Percentiles rank a stretch among this genome's conserved stretches.
phyloP scores from a whole-genome alignment of 2,797 vertebrate genomes.

The Syngnathus rostellatus region DNA sequence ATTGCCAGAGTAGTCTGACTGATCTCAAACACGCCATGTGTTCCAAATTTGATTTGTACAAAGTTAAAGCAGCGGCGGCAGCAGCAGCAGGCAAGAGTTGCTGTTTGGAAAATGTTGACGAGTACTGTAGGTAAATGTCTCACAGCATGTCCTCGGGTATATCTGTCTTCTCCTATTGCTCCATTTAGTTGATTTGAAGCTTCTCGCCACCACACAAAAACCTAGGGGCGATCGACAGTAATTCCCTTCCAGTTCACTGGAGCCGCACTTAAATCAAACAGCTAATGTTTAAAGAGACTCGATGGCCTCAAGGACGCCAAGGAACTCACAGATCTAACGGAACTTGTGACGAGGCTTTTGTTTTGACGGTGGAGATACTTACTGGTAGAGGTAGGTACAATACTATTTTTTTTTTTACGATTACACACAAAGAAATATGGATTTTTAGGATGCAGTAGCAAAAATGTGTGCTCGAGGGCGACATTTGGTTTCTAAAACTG shows the following conservation, averaged over 20 bases:
- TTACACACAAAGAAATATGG: neutral
- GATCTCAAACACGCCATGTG: constrained; percentile 49
- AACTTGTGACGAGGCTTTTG: constrained; percentile 39
- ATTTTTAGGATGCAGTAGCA: neutral
- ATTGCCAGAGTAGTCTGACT: constrained; percentile 49
- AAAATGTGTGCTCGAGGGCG: neutral
- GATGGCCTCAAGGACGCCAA: constrained; percentile 26
- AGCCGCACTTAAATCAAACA: constrained; percentile 56
- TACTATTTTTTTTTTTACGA: neutral
- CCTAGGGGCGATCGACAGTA: constrained; percentile 37
- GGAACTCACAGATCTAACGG: constrained; percentile 32
- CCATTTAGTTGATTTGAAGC: constrained; percentile 47
- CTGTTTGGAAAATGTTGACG: neutral
- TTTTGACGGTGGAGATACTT: constrained; percentile 12
- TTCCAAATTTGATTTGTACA: constrained; percentile 46
- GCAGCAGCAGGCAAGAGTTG: constrained; percentile 12
- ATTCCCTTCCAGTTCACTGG: constrained; percentile 46
- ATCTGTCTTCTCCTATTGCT: constrained; percentile 34
- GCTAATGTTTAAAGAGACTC: constrained; percentile 58
- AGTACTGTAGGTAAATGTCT: constrained; percentile 12
- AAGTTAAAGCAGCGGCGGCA: constrained; percentile 20
- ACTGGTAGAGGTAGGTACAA: neutral
- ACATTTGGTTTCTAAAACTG: no score
- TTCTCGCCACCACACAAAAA: constrained; percentile 29
- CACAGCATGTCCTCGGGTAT: constrained; percentile 25